Evolutionary conservation across 1,140 invertebrate species (phyloP), one percentile per base, ranked within the genome.

Genomic region (Bombus waltoni): DNA sequence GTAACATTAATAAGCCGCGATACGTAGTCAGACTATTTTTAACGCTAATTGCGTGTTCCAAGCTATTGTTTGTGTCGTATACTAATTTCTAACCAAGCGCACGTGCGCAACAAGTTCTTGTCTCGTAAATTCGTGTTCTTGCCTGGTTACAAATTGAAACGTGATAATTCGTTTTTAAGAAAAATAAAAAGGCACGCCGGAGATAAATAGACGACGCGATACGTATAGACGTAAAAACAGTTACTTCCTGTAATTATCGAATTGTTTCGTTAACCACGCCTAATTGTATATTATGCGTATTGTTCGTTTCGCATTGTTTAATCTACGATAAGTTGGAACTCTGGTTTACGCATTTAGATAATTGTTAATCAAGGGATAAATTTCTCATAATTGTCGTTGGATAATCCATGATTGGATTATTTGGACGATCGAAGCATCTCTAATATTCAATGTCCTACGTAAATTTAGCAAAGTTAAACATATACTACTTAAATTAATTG

Each of bases 401-500:
- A n/a, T n/a, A 72, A 72, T 42, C 25, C 28, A 72, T 18, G 3
- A 11, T 18, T 32, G 18, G 18, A 44, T 74, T 74, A 74, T 74
- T 40, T 74, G n/a, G 9, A 44, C 42, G 32, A 32, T 32, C 18
- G 18, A 74, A 10, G 42, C 28, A 1, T 72, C 40, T 53, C 40
- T 9, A n/a, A 28, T 18, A 18, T 28, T 74, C 72, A 32, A 42
- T 15, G 42, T 1, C 1, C n/a, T 32, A 32, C 22, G 28, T 47
- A 47, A 62, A 74, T 47, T 47, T 38, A 74, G 28, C 10, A 22
- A 44, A 44, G 72, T 25, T 74, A 74, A 74, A 74, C 25, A n/a
- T 38, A 68, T 18, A 18, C 42, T n/a, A 3, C n/a, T 42, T 42
- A 74, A 74, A 74, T 15, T 74, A 74, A 74, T 74, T 74, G 32